Evolutionary conservation across 2,113 vertebrate genomes (phyloP).

Genomic region (Chloropsis hardwickii): DNA sequence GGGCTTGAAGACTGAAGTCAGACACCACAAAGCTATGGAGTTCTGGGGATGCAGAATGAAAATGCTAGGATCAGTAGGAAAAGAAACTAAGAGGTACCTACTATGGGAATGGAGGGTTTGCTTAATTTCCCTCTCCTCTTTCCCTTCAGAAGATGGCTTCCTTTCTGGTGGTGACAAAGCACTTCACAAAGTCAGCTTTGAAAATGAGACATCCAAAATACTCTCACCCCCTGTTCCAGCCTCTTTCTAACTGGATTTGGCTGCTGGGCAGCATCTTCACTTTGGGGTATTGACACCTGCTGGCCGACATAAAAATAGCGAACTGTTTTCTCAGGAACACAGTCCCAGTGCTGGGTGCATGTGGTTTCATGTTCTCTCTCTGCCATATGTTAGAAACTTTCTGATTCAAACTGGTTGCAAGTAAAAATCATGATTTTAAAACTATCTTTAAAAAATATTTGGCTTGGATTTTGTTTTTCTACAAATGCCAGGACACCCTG

Average conservation of each 20-base stretch:
- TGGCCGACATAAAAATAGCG: conserved; percentile 36
- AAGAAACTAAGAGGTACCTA: neutral
- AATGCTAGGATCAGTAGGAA: neutral
- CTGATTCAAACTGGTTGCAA: neutral
- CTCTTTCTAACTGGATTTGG: neutral
- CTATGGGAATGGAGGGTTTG: neutral
- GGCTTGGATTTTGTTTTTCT: neutral
- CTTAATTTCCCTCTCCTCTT: neutral
- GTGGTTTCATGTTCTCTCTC: neutral
- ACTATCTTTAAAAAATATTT: neutral
- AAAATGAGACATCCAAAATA: neutral
- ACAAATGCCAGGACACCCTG: neutral
- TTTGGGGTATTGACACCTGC: conserved; percentile 41
- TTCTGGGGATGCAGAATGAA: neutral
- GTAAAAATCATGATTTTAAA: neutral
- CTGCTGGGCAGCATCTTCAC: neutral
- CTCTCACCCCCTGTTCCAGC: neutral
- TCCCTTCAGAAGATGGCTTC: neutral
- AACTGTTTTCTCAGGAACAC: neutral
- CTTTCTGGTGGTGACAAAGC: neutral
- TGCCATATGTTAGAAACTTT: conserved; percentile 35
- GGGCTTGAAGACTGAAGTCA: neutral
- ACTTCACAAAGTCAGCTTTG: neutral
- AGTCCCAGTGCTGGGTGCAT: neutral
- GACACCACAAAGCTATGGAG: neutral